These are phyloP conservation scores for Callaeas wilsoni DNA, from an alignment of 2,113 vertebrate species.

Conservation along the genomic window DNA sequence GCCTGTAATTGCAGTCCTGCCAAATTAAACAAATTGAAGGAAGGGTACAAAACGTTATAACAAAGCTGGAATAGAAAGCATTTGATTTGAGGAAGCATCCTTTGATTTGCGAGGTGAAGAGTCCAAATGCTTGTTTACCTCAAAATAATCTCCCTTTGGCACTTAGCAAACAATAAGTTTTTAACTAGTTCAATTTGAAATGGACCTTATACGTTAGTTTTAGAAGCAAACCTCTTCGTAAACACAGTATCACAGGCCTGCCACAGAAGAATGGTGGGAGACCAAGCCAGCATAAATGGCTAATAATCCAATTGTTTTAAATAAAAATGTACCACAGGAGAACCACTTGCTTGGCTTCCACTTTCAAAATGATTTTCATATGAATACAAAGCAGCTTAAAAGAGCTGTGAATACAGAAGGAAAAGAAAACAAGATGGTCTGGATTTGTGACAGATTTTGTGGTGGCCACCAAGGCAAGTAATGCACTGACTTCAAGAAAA, in stretches of 20 bases:
- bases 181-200: not conserved
- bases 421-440: not conserved
- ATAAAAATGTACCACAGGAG: not conserved
- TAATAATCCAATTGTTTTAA: not conserved
- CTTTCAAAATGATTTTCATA: not conserved
- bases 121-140: not conserved
- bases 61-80: not conserved
- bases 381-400: not conserved
- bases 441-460: not conserved
- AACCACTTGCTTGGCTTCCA: not conserved
- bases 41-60: not conserved
- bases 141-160: not conserved
- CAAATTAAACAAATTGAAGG: slow-evolving; percentile 3
- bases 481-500: not conserved
- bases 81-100: not conserved
- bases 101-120: not conserved
- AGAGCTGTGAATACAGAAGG: not conserved
- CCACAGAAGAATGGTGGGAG: not conserved
- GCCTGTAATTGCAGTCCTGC: not conserved
- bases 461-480: not conserved
- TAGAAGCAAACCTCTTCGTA: not conserved
- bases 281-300: not conserved
- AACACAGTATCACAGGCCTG: not conserved
- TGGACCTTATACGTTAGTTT: not conserved
- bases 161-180: not conserved